Conservation (phyloP, 2,888 invertebrate species). For the Phalera bucephala region DNA sequence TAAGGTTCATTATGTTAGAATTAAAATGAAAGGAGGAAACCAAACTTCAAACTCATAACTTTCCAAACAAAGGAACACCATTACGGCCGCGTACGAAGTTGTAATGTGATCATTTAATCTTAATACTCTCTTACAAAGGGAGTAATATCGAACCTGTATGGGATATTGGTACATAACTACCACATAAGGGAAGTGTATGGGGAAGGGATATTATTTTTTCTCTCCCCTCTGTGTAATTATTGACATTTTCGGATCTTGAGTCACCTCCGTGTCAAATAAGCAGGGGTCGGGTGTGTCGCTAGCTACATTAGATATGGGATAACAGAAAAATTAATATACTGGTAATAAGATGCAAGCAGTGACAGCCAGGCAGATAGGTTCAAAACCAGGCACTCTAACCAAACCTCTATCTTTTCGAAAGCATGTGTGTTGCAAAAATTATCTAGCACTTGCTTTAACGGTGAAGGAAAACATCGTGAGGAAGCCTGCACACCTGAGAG, state of each 20-base stretch:
- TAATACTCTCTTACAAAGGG: constrained; percentile 17
- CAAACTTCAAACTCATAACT: constrained; percentile 19
- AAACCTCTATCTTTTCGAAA: too few species aligned
- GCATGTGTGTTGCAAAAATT: too few species aligned
- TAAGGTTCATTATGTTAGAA: constrained; percentile 27
- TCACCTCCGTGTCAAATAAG: constrained; percentile 17
- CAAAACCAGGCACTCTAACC: too few species aligned
- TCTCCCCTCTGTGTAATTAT: constrained; percentile 67
- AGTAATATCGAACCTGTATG: constrained; percentile 17
- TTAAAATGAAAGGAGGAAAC: constrained; percentile 21
- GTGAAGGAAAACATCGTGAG: too few species aligned
- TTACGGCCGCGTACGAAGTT: too few species aligned
- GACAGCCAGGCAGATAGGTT: too few species aligned
- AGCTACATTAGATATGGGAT: too few species aligned
- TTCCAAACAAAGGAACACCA: constrained; percentile 18
- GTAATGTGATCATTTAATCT: constrained; percentile 16
- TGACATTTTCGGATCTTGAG: constrained; percentile 63
- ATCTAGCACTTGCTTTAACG: too few species aligned
- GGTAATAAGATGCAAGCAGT: too few species aligned
- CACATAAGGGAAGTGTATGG: constrained; percentile 39
- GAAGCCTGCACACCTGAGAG: too few species aligned
- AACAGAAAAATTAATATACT: too few species aligned
- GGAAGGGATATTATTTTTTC: constrained; percentile 47
- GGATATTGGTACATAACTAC: constrained; percentile 21
- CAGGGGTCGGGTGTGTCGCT: too few species aligned